A percentile compares a stretch with the other conserved stretches of the same genome.
These are phyloP conservation scores for Nannospalax galili DNA, from an alignment of 2,113 vertebrate genomes.

Conservation along the genomic window DNA sequence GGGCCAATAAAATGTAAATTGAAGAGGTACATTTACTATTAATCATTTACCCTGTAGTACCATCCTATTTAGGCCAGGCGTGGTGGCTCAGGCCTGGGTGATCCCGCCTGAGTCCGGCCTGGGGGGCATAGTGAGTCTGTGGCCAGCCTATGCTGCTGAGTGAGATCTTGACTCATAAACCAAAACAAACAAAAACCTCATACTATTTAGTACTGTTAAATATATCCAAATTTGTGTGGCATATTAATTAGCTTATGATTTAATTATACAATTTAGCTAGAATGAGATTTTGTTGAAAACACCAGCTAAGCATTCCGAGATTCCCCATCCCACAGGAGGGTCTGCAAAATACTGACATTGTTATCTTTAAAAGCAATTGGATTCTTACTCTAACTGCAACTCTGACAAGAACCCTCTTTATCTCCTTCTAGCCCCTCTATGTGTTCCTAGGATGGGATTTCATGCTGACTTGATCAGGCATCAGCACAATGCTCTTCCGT, in stretches of 20 bases:
- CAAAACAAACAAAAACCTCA: not conserved
- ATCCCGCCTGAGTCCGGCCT: not conserved
- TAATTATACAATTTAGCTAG: constrained; percentile 55
- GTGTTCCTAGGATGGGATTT: not conserved
- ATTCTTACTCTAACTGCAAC: not conserved
- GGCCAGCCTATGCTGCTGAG: not conserved
- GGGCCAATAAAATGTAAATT: constrained; percentile 67
- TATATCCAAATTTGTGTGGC: not conserved
- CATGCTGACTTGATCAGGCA: not conserved
- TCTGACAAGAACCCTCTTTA: not conserved
- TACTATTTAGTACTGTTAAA: constrained; percentile 52
- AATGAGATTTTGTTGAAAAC: constrained; percentile 63
- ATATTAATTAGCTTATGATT: constrained; percentile 48
- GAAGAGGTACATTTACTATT: constrained; percentile 67
- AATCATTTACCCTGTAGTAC: constrained; percentile 54
- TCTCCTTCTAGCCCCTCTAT: not conserved
- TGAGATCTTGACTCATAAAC: not conserved
- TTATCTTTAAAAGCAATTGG: constrained; percentile 55
- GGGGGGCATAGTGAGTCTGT: not conserved
- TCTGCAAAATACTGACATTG: not conserved
- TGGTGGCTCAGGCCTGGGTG: not conserved
- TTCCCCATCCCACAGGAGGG: not conserved
- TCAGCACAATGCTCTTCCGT: constrained; percentile 5
- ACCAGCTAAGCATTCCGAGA: constrained; percentile 46
- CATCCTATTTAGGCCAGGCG: constrained; percentile 23